Conservation (phyloP, 2,888 invertebrate species). For the Bellardia bayeri region DNA sequence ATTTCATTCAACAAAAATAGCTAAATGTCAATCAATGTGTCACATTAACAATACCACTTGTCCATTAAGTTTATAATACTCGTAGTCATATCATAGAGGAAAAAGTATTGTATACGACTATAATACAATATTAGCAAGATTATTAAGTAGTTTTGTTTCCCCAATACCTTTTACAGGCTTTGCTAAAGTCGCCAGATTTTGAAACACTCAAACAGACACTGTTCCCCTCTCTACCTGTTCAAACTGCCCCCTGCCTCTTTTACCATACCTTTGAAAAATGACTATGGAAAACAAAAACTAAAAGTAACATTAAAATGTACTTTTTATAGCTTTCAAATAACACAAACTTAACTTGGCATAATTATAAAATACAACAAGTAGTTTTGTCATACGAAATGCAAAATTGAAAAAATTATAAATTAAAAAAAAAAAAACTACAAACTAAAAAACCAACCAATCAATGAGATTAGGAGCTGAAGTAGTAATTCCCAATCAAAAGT, state of each 20-base stretch:
- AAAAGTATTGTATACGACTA: constrained; percentile 34
- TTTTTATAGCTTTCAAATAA: constrained; percentile 73
- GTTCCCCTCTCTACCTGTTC: neutral
- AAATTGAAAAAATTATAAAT: constrained; percentile 20
- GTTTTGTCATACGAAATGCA: constrained; percentile 59
- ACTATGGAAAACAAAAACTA: constrained; percentile 31
- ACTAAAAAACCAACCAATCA: constrained; percentile 52
- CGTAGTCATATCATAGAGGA: constrained; percentile 32
- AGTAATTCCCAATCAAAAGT: constrained; percentile 66
- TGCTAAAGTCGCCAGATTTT: constrained; percentile 54
- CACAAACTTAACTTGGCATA: constrained; percentile 73
- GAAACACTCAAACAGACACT: constrained; percentile 20
- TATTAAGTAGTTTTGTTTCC: constrained; percentile 33
- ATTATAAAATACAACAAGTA: constrained; percentile 73
- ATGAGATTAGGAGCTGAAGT: constrained; percentile 57
- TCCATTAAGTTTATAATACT: constrained; percentile 61
- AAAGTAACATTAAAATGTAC: constrained; percentile 67
- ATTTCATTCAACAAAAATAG: constrained; percentile 59
- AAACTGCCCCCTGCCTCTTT: neutral
- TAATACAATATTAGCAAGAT: constrained; percentile 8
- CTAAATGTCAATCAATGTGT: constrained; percentile 71
- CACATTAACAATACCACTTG: constrained; percentile 72
- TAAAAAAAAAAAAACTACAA: neutral
- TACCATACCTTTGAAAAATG: constrained; percentile 23
- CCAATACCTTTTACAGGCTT: constrained; percentile 34